Evolutionary conservation across 2,888 invertebrate genomes (phyloP), one percentile per base, ranked within the genome.

Genomic region (Galerucella calmariensis): DNA sequence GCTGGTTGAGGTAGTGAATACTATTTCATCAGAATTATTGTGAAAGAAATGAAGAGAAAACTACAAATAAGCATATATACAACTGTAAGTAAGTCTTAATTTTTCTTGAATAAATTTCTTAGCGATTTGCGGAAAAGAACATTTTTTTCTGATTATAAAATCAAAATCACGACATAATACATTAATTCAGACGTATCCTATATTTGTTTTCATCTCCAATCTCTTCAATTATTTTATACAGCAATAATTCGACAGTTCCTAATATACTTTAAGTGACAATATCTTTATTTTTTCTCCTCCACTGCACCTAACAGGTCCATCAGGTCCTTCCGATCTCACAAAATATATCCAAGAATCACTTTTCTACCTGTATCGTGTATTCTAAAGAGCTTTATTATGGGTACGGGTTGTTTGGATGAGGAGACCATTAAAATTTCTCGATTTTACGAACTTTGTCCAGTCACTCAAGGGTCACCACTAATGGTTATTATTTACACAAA

Each of bases 371-470:
- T 73, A 63, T 35, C 14, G 65, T 65, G 73, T 59, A 62, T 72
- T 72, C 59, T 48, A 67, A 59, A 66, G 16, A 66, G 44, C 59
- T 66, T 71, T 72, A 67, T 72, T 72, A 67, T 59, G 59, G 72
- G 66, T 67, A 66, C 56, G 66, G 72, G 66, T 66, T 67, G 72
- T 65, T 65, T 46, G 63, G 63, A 14, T 46, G 63, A 65, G 48
- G 12, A 58, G 46, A 59, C 71, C 71, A 71, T 70, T 70, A 59
- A 51, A 53, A 62, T 75, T 73, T 71, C 59, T 73, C 67, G 70
- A 70, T 67, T 75, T 69, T 70, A 73, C 69, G 76, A 78, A 78
- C 78, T 75, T 73, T 76, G 78, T 76, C 71, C 71, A 78, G 76
- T 78, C 76, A 78, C 67, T 72, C 71, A 72, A 75, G 74, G 77